Evolutionary conservation across 2,888 invertebrate genomes (phyloP).

Genomic region (Nomada lathburiana): DNA sequence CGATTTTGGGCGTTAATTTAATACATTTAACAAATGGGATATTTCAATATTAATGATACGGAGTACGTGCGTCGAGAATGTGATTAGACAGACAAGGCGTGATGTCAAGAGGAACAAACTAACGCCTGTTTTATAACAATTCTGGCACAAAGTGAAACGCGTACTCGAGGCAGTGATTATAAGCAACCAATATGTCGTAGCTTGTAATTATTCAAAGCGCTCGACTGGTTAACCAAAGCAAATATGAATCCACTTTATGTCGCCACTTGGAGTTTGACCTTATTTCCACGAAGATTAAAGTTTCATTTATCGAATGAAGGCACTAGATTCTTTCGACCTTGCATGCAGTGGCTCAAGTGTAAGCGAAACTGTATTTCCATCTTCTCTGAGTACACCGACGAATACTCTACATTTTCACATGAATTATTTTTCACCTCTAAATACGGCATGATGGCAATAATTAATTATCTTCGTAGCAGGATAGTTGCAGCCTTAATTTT

Average conservation of each 20-base stretch:
- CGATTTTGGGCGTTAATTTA: no score
- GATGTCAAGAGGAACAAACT: background rate
- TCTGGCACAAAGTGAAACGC: background rate
- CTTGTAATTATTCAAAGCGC: constrained; percentile 52
- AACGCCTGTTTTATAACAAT: background rate
- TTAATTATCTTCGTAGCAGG: background rate
- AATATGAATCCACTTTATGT: constrained; percentile 50
- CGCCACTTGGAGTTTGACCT: constrained; percentile 53
- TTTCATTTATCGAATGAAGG: constrained; percentile 56
- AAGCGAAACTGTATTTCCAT: constrained; percentile 26
- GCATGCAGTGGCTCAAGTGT: constrained; percentile 26
- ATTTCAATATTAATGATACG: no score
- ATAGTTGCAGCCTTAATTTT: background rate
- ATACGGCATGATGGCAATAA: background rate
- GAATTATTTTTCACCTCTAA: background rate
- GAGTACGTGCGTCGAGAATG: background rate
- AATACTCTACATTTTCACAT: constrained; percentile 18
- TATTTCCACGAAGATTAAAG: constrained; percentile 60
- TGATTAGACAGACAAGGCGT: background rate
- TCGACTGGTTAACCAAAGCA: constrained; percentile 46
- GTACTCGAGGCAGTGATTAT: constrained; percentile 32
- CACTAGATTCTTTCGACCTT: constrained; percentile 42
- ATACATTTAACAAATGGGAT: no score
- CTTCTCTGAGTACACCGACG: background rate
- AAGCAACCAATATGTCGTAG: constrained; percentile 42